Evolutionary conservation across 2,797 vertebrate genomes (phyloP), one percentile per base, ranked within the genome.

Genomic region (Steatocranus sp.): DNA sequence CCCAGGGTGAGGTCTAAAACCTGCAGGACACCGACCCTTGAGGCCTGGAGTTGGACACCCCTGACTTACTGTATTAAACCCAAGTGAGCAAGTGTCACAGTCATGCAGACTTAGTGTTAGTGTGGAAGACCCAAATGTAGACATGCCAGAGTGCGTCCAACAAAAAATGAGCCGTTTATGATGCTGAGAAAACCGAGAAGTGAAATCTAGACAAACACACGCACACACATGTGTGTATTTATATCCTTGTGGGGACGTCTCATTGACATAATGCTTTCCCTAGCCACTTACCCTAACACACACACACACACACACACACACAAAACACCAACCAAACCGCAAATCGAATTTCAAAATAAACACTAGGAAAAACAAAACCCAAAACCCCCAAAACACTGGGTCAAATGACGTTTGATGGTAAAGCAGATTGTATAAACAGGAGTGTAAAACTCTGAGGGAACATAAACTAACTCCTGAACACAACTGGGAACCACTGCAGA

Each of bases 261-360:
- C 17, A 48, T 18, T 48, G 43, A 48, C 43, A 9, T 9, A 18
- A 48, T 48, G 8, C 17, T 48, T 48, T 48, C 46, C 46, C 46
- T 48, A 48, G 46, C 17, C 3, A 8, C 46, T 48, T 48, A 48
- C 8, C 46, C 17, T 15, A 43, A 43, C 38, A 38, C 11, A 10
- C 18, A 8, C 6, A 48, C 8, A 49, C 18, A 11, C 5, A 11
- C 9, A 20, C 5, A 20, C 2, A 23, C 50, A 23, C 5, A 12
- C 18, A 50, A 6, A 50, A 54, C 53, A 30, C 53, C 2, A 56
- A 56, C 53, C 53, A 56, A 30, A 56, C 53, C 53, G 17, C 25
- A 30, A 17, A 10, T 30, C 0, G 0, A 56, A 56, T 56, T 56
- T 17, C 53, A 30, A 17, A 54, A 27, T 27, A 17, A 30, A 9